Base-by-base conservation (phyloP, 2,888 invertebrate genomes). In the Spisula subtruncata region DNA sequence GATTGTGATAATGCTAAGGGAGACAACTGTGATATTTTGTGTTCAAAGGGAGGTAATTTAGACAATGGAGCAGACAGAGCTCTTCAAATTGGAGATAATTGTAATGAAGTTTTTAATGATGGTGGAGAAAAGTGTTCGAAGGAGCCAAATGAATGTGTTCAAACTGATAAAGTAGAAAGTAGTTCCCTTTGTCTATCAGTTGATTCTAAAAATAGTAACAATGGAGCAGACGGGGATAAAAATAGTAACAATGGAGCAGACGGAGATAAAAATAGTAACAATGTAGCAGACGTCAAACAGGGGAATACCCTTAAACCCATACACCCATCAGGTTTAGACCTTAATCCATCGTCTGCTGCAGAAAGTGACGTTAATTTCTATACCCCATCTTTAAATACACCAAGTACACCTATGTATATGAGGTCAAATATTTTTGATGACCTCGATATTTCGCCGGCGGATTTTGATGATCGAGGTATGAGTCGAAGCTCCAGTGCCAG, bases 401-500 rank as follows among this genome's bases (percentile, higher is more conserved):
- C 95, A 41, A 48, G 88, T n/a, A 94, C 95, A 6, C 96, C 95
- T 6, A 85, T 94, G 91, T 95, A 94, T 85, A 56, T 95, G 20
- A 94, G 91, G 80, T 89, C 93, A 54, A 90, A 91, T 48, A 83
- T 91, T 20, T 94, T 94, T 54, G 92, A 94, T 60, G 93, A 95
- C 75, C 80, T 94, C 51, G 92, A 91, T 41, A 89, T 83, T 8
- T 93, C 94, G 0, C 94, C 89, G 12, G 93, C 94, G 0, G 95
- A 95, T 20, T 94, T 93, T 66, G 95, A 94, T 35, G 91, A 92
- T 56, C 91, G 92, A 29, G 82, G 91, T 29, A 93, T 94, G 85
- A 96, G 95, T 89, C 93, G 95, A 20, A 96, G 96, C 87, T 96
- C 96, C 29, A 96, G 95, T 84, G 91, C 95, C 0, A 96, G 96